Evolutionary conservation across 2,888 invertebrate genomes (phyloP).

Genomic region (Loripinus fragilis): DNA sequence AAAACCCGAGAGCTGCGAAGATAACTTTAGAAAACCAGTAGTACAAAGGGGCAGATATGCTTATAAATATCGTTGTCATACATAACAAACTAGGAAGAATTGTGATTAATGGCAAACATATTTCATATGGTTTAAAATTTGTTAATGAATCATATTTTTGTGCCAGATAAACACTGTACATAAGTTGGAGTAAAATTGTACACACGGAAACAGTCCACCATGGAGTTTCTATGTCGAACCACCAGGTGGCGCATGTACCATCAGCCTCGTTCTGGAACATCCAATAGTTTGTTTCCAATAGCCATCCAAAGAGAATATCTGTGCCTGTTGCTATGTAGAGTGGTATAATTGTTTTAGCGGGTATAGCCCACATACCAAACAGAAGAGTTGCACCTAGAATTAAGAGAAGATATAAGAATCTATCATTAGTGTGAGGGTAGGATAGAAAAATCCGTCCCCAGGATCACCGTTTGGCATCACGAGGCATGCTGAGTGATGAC

Average conservation of each 20-base stretch:
- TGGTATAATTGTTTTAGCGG: not conserved
- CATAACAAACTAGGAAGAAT: not conserved
- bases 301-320: not conserved
- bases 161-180: not conserved
- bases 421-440: too few relatives aligned
- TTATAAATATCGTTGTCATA: not conserved
- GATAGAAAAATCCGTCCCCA: too few relatives aligned
- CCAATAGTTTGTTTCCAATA: not conserved
- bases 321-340: not conserved
- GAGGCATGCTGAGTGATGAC: too few relatives aligned
- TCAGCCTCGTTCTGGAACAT: conserved; percentile 11
- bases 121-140: not conserved
- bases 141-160: not conserved
- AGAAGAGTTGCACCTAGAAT: not conserved
- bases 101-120: not conserved
- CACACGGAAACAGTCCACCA: not conserved
- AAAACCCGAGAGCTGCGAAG: not conserved
- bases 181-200: not conserved
- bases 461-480: too few relatives aligned
- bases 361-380: not conserved
- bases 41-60: not conserved
- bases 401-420: not conserved
- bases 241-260: not conserved
- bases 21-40: conserved; percentile 4
- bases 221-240: not conserved